Evolutionary conservation across 64 coral and sea anemone genomes (phyloP).

Genomic region (Acropora yongei): DNA sequence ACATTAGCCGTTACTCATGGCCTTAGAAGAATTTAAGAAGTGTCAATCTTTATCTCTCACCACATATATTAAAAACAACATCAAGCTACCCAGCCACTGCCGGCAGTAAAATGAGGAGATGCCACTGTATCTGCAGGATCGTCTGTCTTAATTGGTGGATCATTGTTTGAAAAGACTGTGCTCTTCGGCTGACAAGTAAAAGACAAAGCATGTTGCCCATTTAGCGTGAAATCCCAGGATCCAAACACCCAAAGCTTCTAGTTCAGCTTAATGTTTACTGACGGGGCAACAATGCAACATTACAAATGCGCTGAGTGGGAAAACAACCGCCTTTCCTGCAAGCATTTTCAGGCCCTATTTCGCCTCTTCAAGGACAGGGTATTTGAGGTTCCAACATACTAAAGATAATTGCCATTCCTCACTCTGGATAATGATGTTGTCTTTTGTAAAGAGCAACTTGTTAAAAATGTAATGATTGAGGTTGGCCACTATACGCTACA

Average conservation of each 20-base stretch:
- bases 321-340: not conserved
- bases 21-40: not conserved
- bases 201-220: not conserved
- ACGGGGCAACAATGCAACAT: conserved; percentile 7
- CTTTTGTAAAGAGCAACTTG: not conserved
- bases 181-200: not conserved
- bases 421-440: not conserved
- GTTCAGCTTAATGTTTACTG: not conserved
- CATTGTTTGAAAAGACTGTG: not conserved
- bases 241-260: not conserved
- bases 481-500: not conserved
- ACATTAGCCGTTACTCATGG: not conserved
- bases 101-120: not conserved
- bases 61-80: not conserved
- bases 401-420: not conserved
- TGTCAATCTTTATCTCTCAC: not conserved
- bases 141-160: not conserved
- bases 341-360: conserved; percentile 5
- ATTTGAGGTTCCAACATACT: not conserved
- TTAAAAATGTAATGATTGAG: not conserved
- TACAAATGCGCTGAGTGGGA: not conserved
- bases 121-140: not conserved
- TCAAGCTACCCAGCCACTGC: not conserved
- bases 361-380: not conserved
- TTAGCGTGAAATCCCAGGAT: not conserved